Evolutionary conservation across 2,797 vertebrate genomes (phyloP).

Genomic region (Pyrocephalus nanus): DNA sequence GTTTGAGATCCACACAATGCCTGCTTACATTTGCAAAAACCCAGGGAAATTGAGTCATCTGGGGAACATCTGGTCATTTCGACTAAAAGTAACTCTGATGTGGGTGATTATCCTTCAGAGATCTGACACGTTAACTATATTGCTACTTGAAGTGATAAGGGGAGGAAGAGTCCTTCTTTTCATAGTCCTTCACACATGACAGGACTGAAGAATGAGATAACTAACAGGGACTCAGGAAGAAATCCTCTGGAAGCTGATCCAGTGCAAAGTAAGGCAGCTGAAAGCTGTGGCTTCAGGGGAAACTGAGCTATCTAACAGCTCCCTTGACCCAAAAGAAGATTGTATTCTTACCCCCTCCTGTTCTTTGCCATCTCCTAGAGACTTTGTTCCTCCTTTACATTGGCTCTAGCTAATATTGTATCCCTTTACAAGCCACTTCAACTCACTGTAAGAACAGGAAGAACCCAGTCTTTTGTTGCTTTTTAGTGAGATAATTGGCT

Average conservation of each 20-base stretch:
- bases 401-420: neutral
- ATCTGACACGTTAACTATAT: neutral
- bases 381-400: neutral
- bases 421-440: neutral
- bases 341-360: neutral
- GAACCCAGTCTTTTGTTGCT: neutral
- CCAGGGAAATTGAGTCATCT: neutral
- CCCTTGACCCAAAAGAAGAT: neutral
- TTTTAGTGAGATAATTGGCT: neutral
- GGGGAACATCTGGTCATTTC: neutral
- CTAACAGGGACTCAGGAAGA: neutral
- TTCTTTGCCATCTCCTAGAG: neutral
- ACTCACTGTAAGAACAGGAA: neutral
- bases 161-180: neutral
- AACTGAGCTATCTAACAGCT: neutral
- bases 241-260: neutral
- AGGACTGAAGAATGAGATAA: neutral
- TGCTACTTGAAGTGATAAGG: neutral
- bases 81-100: neutral
- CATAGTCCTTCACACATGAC: neutral
- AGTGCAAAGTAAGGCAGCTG: neutral
- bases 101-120: neutral
- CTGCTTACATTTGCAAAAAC: neutral
- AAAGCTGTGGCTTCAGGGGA: neutral
- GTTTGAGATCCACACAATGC: fast-evolving